phyloP scores from a whole-genome alignment of 2,888 invertebrate genomes.

The Odontocolon sp. region DNA sequence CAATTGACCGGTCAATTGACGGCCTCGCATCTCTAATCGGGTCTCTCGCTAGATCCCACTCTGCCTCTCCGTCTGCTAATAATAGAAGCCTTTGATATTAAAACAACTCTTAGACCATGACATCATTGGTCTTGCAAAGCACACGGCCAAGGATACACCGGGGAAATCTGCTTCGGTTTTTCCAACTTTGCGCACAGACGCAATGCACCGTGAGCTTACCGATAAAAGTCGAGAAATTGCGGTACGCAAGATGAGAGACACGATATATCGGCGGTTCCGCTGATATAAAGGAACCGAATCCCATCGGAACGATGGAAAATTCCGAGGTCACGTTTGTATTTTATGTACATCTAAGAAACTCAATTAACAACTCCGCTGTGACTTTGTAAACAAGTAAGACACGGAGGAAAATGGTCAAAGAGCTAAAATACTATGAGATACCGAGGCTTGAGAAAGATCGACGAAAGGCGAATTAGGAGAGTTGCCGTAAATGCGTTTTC shows the following conservation, averaged over 20 bases:
- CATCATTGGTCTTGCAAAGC: conserved; percentile 55
- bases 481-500: conserved; percentile 5
- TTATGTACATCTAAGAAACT: neutral
- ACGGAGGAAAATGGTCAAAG: neutral
- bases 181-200: no score
- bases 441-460: no score
- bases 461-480: conserved; percentile 9
- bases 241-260: no score
- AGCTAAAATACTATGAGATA: neutral
- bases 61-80: conserved; percentile 48
- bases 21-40: no score
- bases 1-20: no score
- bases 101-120: conserved; percentile 58
- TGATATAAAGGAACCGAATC: no score
- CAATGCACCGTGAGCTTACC: no score
- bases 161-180: neutral
- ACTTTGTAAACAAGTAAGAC: conserved; percentile 3
- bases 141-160: conserved; percentile 61
- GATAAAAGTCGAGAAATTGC: no score
- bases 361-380: conserved; percentile 10
- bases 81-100: conserved; percentile 66
- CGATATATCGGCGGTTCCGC: no score
- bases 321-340: neutral
- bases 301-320: no score
- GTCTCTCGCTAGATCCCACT: no score